Evolutionary conservation across 2,797 vertebrate genomes (phyloP).

Genomic region (Ptychobarbus kaznakovi): DNA sequence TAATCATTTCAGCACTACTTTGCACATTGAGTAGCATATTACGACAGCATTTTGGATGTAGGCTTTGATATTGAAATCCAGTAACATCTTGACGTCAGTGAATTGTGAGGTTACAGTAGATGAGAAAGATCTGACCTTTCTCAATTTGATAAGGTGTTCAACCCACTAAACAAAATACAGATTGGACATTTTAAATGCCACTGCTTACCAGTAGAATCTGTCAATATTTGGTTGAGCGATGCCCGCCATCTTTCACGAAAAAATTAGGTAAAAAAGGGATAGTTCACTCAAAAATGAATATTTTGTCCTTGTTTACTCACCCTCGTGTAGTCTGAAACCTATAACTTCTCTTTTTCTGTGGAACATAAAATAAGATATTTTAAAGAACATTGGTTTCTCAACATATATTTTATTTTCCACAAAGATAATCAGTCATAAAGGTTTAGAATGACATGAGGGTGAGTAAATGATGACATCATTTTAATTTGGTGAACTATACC

Average conservation of each 20-base stretch:
- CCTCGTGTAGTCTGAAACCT: neutral
- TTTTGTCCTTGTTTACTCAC: neutral
- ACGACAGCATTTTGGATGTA: neutral
- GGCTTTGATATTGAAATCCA: neutral
- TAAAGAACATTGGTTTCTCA: neutral
- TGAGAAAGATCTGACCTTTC: slow-evolving; percentile 4
- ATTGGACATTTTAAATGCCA: neutral
- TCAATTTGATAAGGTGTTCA: neutral
- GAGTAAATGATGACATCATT: neutral
- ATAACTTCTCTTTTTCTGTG: neutral
- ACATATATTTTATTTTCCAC: neutral
- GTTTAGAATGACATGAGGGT: neutral
- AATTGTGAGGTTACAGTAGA: neutral
- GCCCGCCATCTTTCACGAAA: no score
- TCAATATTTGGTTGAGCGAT: neutral
- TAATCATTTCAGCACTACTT: no score
- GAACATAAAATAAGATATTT: neutral
- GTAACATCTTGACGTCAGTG: neutral
- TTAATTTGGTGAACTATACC: neutral
- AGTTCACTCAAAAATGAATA: neutral
- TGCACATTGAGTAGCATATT: neutral
- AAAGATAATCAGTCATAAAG: neutral
- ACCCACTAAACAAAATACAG: neutral
- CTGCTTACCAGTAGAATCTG: neutral
- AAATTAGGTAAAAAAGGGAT: neutral